Evolutionary conservation across 2,113 vertebrate species (phyloP).

Genomic region (Engystomops pustulosus): DNA sequence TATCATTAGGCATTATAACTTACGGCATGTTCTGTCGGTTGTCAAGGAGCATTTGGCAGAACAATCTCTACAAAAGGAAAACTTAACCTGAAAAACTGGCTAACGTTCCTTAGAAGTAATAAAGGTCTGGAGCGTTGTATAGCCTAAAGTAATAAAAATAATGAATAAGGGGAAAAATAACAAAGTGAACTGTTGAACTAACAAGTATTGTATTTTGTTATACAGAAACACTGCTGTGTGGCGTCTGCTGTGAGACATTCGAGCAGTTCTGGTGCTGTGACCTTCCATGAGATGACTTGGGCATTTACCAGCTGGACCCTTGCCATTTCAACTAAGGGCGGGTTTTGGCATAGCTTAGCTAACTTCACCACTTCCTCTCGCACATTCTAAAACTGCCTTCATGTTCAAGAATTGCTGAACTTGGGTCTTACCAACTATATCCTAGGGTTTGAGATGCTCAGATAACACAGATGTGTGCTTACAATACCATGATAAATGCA

Average conservation of each 20-base stretch:
- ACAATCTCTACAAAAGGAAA: background rate
- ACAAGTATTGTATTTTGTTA: constrained; percentile 74
- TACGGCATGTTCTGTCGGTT: background rate
- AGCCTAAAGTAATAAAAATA: constrained; percentile 68
- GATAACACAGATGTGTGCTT: background rate
- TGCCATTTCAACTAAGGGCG: constrained; percentile 70
- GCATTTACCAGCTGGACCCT: constrained; percentile 75
- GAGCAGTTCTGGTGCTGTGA: constrained; percentile 75
- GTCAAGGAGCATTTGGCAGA: background rate
- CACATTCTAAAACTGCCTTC: constrained; percentile 21
- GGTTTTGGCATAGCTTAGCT: constrained; percentile 60
- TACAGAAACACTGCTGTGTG: constrained; percentile 78
- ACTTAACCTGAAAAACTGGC: background rate
- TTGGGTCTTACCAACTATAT: constrained; percentile 12
- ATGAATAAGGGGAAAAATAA: constrained; percentile 61
- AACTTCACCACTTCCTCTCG: constrained; percentile 62
- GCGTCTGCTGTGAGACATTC: constrained; percentile 75
- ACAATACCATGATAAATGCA: constrained; percentile 8
- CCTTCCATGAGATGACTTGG: constrained; percentile 64
- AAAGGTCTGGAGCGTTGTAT: constrained; percentile 64
- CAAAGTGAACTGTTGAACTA: constrained; percentile 69
- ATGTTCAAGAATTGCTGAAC: constrained; percentile 15
- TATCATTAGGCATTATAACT: background rate
- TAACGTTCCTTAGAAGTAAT: constrained; percentile 25
- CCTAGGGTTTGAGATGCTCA: background rate